A percentile compares a stretch with the other conserved stretches of the same genome.
Evolutionary conservation across 2,113 vertebrate species (phyloP).

Genomic region (Rhinogobius similis): DNA sequence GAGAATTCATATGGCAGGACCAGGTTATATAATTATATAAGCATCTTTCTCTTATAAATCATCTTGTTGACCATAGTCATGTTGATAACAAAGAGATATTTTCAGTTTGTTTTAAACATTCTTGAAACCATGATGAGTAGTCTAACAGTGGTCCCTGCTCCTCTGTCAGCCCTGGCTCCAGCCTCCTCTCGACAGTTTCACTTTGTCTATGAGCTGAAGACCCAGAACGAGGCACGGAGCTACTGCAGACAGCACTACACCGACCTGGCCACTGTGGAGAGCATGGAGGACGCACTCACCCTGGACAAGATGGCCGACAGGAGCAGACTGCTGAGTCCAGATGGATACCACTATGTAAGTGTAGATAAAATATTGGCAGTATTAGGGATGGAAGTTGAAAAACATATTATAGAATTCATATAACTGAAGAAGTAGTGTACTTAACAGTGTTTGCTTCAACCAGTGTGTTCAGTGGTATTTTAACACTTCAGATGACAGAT

Average conservation of each 20-base stretch:
- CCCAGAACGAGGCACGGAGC: background rate
- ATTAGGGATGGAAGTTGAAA: too few species aligned
- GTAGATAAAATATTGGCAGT: background rate
- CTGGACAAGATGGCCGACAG: background rate
- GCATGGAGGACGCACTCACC: background rate
- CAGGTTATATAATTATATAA: too few species aligned
- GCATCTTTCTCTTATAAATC: too few species aligned
- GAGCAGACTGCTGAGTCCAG: background rate
- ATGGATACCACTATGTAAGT: background rate
- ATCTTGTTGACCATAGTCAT: too few species aligned
- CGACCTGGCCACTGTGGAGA: slow-evolving; percentile 15
- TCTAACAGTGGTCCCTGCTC: background rate
- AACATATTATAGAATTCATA: too few species aligned
- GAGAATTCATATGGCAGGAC: too few species aligned
- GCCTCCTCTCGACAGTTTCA: slow-evolving; percentile 6
- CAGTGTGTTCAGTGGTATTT: too few species aligned
- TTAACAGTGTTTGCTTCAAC: too few species aligned
- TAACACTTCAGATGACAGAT: background rate
- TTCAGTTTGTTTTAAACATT: too few species aligned
- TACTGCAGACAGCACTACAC: slow-evolving; percentile 23
- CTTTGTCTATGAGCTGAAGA: slow-evolving; percentile 3
- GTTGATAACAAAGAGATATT: too few species aligned
- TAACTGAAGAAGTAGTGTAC: too few species aligned
- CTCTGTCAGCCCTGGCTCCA: slow-evolving; percentile 2
- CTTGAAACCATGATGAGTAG: too few species aligned